These are phyloP conservation scores for Dastarcus helophoroides DNA, from an alignment of 2,888 invertebrate species.

Conservation along the genomic window DNA sequence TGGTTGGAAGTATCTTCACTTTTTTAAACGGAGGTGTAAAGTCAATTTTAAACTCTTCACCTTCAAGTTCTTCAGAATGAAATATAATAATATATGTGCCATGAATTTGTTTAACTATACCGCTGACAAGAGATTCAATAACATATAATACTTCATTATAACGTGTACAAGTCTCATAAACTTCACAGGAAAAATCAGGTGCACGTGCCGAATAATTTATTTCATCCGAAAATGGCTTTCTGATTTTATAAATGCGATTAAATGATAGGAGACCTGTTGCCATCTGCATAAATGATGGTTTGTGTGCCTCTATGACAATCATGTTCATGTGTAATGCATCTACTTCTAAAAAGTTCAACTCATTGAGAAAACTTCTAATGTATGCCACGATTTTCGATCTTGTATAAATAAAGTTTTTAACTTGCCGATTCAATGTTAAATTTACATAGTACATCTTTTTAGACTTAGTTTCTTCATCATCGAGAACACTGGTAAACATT, in stretches of 20 bases:
- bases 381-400: constrained; percentile 80
- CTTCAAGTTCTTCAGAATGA: constrained; percentile 84
- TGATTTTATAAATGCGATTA: constrained; percentile 76
- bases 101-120: constrained; percentile 88
- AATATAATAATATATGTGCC: constrained; percentile 84
- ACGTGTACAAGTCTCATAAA: constrained; percentile 99
- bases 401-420: constrained; percentile 79
- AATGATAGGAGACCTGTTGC: constrained; percentile 98
- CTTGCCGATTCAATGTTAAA: constrained; percentile 86
- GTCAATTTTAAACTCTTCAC: constrained; percentile 76
- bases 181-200: constrained; percentile 98
- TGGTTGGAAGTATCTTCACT: constrained; percentile 79
- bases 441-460: constrained; percentile 67
- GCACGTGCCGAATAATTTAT: constrained; percentile 98
- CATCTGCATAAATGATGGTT: constrained; percentile 95
- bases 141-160: constrained; percentile 90
- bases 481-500: too few species aligned
- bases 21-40: constrained; percentile 96
- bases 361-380: constrained; percentile 76
- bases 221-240: constrained; percentile 92
- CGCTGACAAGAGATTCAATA: constrained; percentile 83
- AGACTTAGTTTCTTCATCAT: constrained; percentile 93
- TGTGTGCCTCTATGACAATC: constrained; percentile 96
- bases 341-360: constrained; percentile 91
- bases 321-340: constrained; percentile 99